Evolutionary conservation across 2,888 invertebrate genomes (phyloP), one percentile per base, ranked within the genome.

Genomic region (Mallateleia sp.): DNA sequence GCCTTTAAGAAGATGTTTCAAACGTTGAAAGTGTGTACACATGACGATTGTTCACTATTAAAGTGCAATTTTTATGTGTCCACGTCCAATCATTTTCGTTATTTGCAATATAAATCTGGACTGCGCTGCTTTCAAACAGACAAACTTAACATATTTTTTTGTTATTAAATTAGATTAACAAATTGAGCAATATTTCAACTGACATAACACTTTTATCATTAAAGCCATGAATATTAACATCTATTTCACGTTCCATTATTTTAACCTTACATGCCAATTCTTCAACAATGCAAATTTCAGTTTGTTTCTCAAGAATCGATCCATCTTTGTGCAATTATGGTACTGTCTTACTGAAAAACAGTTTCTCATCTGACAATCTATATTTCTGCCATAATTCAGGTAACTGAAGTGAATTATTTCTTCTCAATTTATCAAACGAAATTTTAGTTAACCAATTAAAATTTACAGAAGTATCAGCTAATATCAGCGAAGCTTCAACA

Each of bases 351-450:
- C 60, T 74, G 20, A 22, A 74, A 74, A 60, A 74, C 15, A 60
- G 24, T 74, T 74, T 74, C 60, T 74, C 50, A 74, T 74, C 72
- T 58, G 60, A 74, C 24, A 74, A 60, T 22, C 9, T 60, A 22
- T 60, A 74, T 54, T 24, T 60, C 24, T 74, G 72, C 50, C 72
- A 74, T 14, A 74, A 60, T 47, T 60, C 60, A 47, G 72, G 60
- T 32, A 58, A 60, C 6, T 42, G 42, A 22, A 20, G 20, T 50
- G 60, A 32, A 50, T 74, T 34, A 15, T 15, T 50, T 22, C 8
- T 74, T 28, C 22, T 50, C n/a, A 60, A 74, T n/a, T 60, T 47
- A 28, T 74, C n/a, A 54, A 54, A 69, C 18, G 42, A 32, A 54
- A 54, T n/a, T 54, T 54, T n/a, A 8, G n/a, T 38, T 15, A 34